Base-by-base conservation (phyloP, 2,888 invertebrate genomes). In the Xanthorhoe designata region DNA sequence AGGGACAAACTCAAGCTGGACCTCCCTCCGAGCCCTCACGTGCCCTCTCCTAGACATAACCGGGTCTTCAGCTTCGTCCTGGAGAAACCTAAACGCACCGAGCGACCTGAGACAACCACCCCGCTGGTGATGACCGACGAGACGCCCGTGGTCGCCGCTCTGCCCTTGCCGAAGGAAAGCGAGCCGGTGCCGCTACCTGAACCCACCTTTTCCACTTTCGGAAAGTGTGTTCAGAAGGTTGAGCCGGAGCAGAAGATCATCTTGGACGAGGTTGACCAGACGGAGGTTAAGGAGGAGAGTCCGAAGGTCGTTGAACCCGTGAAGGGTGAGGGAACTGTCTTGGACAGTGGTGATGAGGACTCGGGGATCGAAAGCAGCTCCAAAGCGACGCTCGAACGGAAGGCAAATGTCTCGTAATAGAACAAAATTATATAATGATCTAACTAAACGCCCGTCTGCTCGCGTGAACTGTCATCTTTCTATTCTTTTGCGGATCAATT, bases 1-100 rank as follows among this genome's bases (percentile, higher is more conserved):
- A 89, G 96, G 67, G 96, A 96, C 82, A 94, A 94, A 70, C 91
- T 97, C 15, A 96, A 96, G 81, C 90, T 97, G 9, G 96, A 97
- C 84, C 87, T 97, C 32, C 95, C 95, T 0, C 94, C 94, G 1
- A 94, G 94, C 76, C 95, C 95, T 0, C 89, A 87, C 73, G 79
- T 86, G 17, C 88, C 91, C 1, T 91, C 92, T 0, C 92, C 92
- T 15, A 68, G 90, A 9, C 92, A 91, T 82, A 82, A 73, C 69
- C 76, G 91, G 66, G 92, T 92, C 0, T 93, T 93, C 81, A 92
- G 80, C 82, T 93, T 93, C 75, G 85, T 87, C 1, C 83, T 91
- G 19, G 92, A 90, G 60, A 90, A 90, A 66, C 91, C 91, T 3
- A 87, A 86, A 57, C 81, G 89, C 10, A 79, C 80, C 4, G 79